Percentiles rank a stretch among this genome's conserved stretches.
Evolutionary conservation across 2,888 invertebrate species (phyloP).

Genomic region (Mesorhabditis sp.): DNA sequence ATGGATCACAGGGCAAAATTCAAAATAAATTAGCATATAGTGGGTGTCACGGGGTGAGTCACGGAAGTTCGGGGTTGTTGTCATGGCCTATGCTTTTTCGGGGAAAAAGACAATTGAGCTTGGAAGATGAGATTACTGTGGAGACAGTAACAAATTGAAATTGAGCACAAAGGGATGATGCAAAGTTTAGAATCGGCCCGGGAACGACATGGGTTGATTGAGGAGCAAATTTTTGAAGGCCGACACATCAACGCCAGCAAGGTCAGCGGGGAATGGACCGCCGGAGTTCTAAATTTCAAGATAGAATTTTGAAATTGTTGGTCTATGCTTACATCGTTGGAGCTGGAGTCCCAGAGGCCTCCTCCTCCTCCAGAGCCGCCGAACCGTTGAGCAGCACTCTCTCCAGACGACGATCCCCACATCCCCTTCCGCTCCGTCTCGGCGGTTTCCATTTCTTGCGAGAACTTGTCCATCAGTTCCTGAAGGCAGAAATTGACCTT

Average conservation of each 20-base stretch:
- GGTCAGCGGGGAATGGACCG: neutral
- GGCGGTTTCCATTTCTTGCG: conserved; percentile 1
- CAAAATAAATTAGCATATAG: too few relatives aligned
- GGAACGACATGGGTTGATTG: neutral
- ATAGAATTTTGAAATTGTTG: neutral
- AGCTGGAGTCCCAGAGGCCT: neutral
- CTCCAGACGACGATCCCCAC: neutral
- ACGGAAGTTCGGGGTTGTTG: too few relatives aligned
- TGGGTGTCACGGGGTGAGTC: too few relatives aligned
- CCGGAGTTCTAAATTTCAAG: neutral
- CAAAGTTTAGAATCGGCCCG: neutral
- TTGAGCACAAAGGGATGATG: neutral
- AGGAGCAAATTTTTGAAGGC: neutral
- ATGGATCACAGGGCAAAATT: too few relatives aligned
- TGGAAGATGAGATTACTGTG: neutral
- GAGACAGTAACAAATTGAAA: neutral
- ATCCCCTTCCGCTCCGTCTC: neutral
- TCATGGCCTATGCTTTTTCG: neutral
- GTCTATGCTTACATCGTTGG: neutral
- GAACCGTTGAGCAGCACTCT: conserved; percentile 1
- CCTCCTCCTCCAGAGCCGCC: neutral
- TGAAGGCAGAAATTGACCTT: neutral
- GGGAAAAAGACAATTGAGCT: neutral
- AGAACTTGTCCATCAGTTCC: neutral
- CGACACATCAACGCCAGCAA: conserved; percentile 6